phyloP scores from a whole-genome alignment of 2,888 invertebrate species.

The Pammene aurita region DNA sequence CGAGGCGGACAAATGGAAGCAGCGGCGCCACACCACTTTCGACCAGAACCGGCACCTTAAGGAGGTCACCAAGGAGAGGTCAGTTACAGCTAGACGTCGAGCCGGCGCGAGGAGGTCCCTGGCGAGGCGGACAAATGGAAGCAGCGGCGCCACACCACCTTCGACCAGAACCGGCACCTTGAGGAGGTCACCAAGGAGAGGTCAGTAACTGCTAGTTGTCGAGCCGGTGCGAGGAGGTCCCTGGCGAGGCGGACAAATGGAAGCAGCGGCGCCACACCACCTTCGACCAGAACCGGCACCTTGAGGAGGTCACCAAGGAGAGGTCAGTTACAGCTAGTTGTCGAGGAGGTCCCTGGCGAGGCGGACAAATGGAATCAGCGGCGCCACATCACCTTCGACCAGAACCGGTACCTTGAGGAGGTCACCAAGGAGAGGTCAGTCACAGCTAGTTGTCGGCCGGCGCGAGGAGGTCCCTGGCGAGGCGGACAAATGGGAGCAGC shows the following conservation, averaged over 20 bases:
- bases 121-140: constrained; percentile 77
- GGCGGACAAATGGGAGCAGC: constrained; percentile 76
- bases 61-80: constrained; percentile 71
- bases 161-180: constrained; percentile 80
- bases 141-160: constrained; percentile 73
- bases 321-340: constrained; percentile 52
- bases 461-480: constrained; percentile 70
- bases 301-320: constrained; percentile 79
- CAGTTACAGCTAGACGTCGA: constrained; percentile 59
- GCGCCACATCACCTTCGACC: constrained; percentile 76
- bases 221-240: constrained; percentile 69
- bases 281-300: constrained; percentile 80
- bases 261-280: constrained; percentile 72
- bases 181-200: constrained; percentile 78
- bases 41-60: constrained; percentile 82
- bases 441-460: constrained; percentile 63
- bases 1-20: constrained; percentile 77
- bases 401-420: constrained; percentile 81
- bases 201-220: constrained; percentile 58
- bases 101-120: constrained; percentile 67
- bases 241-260: constrained; percentile 76
- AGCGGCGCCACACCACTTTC: constrained; percentile 75
- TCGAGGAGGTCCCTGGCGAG: constrained; percentile 66
- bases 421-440: constrained; percentile 65
- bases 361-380: constrained; percentile 77